Base-by-base conservation (phyloP, 2,888 invertebrate species). In the Ischnura elegans region DNA sequence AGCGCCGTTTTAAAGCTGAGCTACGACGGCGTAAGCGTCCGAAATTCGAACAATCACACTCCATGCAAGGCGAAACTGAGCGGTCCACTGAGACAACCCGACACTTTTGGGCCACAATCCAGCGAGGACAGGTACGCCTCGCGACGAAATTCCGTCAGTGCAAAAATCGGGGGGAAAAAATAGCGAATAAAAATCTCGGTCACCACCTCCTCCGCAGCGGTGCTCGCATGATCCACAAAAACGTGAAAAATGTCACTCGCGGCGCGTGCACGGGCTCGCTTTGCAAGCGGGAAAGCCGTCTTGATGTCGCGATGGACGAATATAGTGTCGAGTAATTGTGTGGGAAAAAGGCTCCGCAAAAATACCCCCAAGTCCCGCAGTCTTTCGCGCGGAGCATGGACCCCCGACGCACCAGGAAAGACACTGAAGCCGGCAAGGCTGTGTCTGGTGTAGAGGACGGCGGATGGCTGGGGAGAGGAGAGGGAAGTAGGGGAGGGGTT, bases 401-500 rank as follows among this genome's bases (percentile, higher is more conserved):
- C 8, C 42, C 90, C 90, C 61, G 90, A 66, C 90, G 90, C 90
- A 90, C 61, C 90, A 90, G 90, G 90, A 90, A 61, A 90, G 61
- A 90, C 90, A 90, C 90, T 90, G 90, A 90, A 90, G 90, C 55
- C 90, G 90, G 61, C 90, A 61, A 90, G 61, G 90, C 90, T 55
- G 90, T 90, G 90, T 90, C 90, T 90, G 90, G 90, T 90, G 90
- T 61, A 66, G 61, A 66, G 90, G 90, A 90, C 43, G 90, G 66
- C 90, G 8, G 90, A 45, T 21, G 61, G 21, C 43, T 42, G 87
- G 36, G n/a, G 87, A 29, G 42, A 29, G 51, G 2, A 19, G 16
- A 5, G 51, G 51, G n/a, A n/a, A 85, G 86, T 25, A 45, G 42
- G 3, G 43, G 45, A 25, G 25, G 86, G 46, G 86, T 19, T 21